A percentile compares a stretch with the other conserved stretches of the same genome.
These are phyloP conservation scores for Anguilla rostrata DNA, from an alignment of 2,113 vertebrate genomes.

Conservation along the genomic window DNA sequence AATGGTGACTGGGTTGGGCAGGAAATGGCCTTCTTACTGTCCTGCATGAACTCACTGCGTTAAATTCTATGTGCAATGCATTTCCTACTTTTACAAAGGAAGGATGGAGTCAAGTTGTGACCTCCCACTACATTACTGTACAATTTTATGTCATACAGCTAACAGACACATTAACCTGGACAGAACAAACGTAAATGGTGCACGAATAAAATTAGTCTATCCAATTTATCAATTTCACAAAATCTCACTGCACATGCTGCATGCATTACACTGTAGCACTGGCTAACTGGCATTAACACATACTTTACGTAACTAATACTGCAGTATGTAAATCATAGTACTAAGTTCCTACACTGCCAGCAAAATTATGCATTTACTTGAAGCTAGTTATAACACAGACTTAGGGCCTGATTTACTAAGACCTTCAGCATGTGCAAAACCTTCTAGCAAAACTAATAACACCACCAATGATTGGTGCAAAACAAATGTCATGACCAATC, in stretches of 20 bases:
- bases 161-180: neutral
- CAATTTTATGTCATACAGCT: no score
- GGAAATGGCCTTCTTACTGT: neutral
- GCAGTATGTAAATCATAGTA: no score
- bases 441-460: no score
- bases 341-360: no score
- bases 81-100: conserved; percentile 9
- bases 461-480: no score
- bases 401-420: no score
- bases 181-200: neutral
- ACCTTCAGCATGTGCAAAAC: no score
- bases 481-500: no score
- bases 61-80: neutral
- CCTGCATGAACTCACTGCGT: neutral
- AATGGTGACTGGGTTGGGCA: neutral
- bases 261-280: neutral
- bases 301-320: no score
- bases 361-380: no score
- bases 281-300: no score
- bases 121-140: neutral
- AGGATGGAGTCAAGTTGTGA: neutral
- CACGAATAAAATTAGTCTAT: neutral
- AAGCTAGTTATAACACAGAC: no score
- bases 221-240: neutral
- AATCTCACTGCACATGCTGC: neutral